Conservation (phyloP, 2,888 invertebrate species). For the Kryphioiulus occultus region DNA sequence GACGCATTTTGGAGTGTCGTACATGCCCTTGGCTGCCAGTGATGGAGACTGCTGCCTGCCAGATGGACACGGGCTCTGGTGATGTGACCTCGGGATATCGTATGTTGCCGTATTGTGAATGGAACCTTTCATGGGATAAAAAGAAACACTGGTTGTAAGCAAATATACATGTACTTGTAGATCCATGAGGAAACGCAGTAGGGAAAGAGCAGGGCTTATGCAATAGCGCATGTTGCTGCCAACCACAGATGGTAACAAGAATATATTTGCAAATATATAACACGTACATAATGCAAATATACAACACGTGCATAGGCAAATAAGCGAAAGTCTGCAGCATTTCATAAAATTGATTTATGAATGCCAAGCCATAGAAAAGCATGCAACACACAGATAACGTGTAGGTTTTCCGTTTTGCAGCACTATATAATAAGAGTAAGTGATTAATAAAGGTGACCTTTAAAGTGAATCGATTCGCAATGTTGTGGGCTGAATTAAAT, state of each 20-base stretch:
- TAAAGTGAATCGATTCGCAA: background rate
- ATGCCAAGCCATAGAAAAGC: background rate
- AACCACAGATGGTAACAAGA: background rate
- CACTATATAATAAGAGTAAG: background rate
- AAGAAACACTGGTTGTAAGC: background rate
- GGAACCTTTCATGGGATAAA: constrained; percentile 4
- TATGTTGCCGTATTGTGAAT: constrained; percentile 38
- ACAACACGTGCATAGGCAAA: background rate
- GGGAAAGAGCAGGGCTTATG: background rate
- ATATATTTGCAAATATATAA: background rate
- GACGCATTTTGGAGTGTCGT: constrained; percentile 47
- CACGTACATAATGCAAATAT: background rate
- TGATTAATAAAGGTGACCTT: background rate
- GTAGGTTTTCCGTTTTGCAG: background rate
- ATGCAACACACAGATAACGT: background rate
- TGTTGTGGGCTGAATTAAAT: background rate
- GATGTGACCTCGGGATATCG: constrained; percentile 55
- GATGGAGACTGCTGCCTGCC: background rate
- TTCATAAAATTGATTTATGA: background rate
- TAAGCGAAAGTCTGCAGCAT: background rate
- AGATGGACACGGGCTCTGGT: constrained; percentile 30
- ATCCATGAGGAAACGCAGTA: background rate
- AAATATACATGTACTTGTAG: background rate
- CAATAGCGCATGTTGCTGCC: background rate
- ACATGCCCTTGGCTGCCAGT: background rate